Evolutionary conservation across 2,113 vertebrate species (phyloP), one percentile per base, ranked within the genome.

Genomic region (Ibidorhyncha struthersii): DNA sequence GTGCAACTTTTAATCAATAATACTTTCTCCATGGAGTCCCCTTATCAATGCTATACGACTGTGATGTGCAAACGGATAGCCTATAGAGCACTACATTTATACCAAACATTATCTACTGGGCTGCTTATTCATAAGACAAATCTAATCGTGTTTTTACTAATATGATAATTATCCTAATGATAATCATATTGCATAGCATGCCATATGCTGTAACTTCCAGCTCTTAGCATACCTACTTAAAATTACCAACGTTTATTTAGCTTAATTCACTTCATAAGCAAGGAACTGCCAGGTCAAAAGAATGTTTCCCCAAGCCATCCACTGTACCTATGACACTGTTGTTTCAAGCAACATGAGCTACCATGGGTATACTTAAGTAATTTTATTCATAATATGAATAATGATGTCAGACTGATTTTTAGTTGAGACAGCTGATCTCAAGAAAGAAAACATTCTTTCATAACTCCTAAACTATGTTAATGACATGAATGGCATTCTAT

Each of bases 401-500:
- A 55, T 61, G 55, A 38, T 8, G 21, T 63, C 65, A 72, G 69
- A 19, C 23, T 43, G 32, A 89, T 82, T 84, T 89, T 82, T 6
- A 78, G 32, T 40, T 65, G 30, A 21, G 14, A 36, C 1, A 0
- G 5, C 5, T 38, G 43, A 45, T 86, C 56, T 82, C 9, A 2
- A 88, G 56, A 84, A 93, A 93, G 71, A 96, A 97, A 66, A 82
- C 53, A 27, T 5, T 52, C 67, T 85, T 88, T 93, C 86, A 77
- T 82, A 62, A 73, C 47, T 78, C 74, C 50, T 63, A 67, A 97
- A 91, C 65, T 92, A 95, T 87, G 65, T n/a, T 69, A 94, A 87
- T 89, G 25, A 85, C 47, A 91, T 76, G 82, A 95, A 96, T 69
- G 53, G 61, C 40, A 90, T 96, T 95, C 86, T 63, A 53, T 92